phyloP scores from a whole-genome alignment of 2,888 invertebrate species.

The Chrysina gloriosa region DNA sequence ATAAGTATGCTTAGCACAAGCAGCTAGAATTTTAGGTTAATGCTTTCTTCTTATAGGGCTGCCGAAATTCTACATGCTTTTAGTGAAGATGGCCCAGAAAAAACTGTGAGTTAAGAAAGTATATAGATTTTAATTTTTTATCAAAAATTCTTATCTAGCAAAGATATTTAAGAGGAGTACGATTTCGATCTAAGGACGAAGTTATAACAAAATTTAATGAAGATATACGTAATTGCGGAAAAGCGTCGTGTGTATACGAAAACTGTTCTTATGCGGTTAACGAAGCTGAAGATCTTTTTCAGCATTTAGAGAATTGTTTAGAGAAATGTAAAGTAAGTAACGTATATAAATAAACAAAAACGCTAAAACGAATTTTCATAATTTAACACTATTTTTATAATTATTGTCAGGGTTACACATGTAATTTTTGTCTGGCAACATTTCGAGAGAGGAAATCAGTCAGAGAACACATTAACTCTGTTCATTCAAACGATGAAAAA shows the following conservation, averaged over 20 bases:
- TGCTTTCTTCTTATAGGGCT: slow-evolving; percentile 44
- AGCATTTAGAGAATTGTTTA: slow-evolving; percentile 58
- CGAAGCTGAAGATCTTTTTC: slow-evolving; percentile 52
- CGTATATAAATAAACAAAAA: too few species aligned
- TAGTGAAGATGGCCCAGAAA: slow-evolving; percentile 24
- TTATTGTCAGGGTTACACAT: slow-evolving; percentile 56
- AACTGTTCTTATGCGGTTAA: slow-evolving; percentile 57
- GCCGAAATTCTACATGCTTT: slow-evolving; percentile 40
- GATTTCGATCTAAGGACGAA: slow-evolving; percentile 30
- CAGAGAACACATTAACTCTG: slow-evolving; percentile 51
- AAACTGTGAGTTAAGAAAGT: slow-evolving; percentile 18
- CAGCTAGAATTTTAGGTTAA: neutral
- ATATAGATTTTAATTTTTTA: neutral
- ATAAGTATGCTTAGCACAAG: slow-evolving; percentile 58
- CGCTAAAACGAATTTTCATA: too few species aligned
- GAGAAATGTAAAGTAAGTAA: slow-evolving; percentile 54
- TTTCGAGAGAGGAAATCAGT: slow-evolving; percentile 50
- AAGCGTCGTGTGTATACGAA: slow-evolving; percentile 57
- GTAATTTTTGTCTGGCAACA: slow-evolving; percentile 57
- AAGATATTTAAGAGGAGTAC: slow-evolving; percentile 28
- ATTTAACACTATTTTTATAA: neutral
- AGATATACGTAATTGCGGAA: slow-evolving; percentile 15
- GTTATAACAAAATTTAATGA: slow-evolving; percentile 35
- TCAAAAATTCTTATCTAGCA: slow-evolving; percentile 26
- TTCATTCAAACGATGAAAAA: slow-evolving; percentile 45